A percentile compares a stretch with the other conserved stretches of the same genome.
Conservation (phyloP, 1,140 invertebrate species). For the Campoletis sonorensis region DNA sequence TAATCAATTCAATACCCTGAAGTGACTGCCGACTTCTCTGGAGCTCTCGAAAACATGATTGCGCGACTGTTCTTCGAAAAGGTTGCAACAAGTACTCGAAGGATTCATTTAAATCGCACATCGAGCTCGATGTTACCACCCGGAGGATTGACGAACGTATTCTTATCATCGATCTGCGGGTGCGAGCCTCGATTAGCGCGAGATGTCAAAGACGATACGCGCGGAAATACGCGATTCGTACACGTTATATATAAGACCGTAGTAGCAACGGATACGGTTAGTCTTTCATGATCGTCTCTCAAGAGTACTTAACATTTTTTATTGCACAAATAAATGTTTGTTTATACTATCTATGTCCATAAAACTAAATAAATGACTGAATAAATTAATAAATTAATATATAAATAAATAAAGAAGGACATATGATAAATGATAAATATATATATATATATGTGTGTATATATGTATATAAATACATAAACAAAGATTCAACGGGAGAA, state of each 20-base stretch:
- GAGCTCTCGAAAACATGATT: too few species aligned
- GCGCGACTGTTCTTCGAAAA: too few species aligned
- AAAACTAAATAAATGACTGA: not conserved
- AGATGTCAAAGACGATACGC: constrained; percentile 22
- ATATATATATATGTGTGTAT: not conserved
- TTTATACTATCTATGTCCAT: not conserved
- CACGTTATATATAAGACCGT: constrained; percentile 12
- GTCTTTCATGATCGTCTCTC: constrained; percentile 21
- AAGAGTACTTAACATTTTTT: not conserved
- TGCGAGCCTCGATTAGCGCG: constrained; percentile 7
- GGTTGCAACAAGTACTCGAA: too few species aligned
- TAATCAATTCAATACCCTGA: too few species aligned
- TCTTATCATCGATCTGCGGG: constrained; percentile 23
- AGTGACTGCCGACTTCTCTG: too few species aligned
- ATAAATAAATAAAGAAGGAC: not conserved
- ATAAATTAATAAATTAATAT: not conserved
- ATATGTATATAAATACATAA: not conserved
- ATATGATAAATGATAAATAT: not conserved
- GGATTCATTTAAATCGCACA: not conserved
- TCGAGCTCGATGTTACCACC: constrained; percentile 23
- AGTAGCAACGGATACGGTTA: constrained; percentile 5
- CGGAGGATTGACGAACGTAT: not conserved
- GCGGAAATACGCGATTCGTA: constrained; percentile 15
- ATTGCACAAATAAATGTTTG: not conserved
- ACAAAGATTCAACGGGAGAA: not conserved